These are phyloP conservation scores for Drosophila melanosoma DNA, from an alignment of 2,888 invertebrate species.

Conservation along the genomic window DNA sequence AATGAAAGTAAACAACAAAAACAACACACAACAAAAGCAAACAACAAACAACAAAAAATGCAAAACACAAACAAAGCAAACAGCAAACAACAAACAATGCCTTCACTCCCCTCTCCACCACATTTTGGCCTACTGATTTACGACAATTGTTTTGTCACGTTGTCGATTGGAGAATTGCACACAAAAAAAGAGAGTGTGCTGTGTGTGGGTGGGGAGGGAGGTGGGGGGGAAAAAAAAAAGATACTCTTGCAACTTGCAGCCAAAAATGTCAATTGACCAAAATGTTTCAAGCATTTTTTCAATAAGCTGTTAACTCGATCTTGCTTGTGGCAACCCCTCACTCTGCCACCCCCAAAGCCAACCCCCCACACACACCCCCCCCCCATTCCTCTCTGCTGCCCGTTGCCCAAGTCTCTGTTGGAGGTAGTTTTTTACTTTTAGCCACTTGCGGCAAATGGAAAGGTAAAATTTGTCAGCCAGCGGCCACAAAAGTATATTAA, in stretches of 20 bases:
- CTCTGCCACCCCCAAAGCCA: background rate
- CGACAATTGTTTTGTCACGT: slow-evolving; percentile 81
- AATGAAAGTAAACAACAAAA: slow-evolving; percentile 69
- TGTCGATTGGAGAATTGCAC: slow-evolving; percentile 54
- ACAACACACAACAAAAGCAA: slow-evolving; percentile 11
- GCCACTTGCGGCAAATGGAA: slow-evolving; percentile 9
- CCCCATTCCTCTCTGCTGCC: background rate
- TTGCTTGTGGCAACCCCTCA: background rate
- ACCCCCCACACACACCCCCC: background rate
- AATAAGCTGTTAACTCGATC: slow-evolving; percentile 71
- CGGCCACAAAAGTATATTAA: slow-evolving; percentile 2
- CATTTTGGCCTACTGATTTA: slow-evolving; percentile 70
- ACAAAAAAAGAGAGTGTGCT: background rate
- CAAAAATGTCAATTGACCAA: slow-evolving; percentile 77
- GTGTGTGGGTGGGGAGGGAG: background rate
- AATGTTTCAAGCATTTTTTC: slow-evolving; percentile 79
- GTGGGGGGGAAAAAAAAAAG: background rate
- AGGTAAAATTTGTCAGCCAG: slow-evolving; percentile 52
- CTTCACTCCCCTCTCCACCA: slow-evolving; percentile 9
- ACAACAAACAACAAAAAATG: slow-evolving; percentile 47
- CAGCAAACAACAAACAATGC: slow-evolving; percentile 31
- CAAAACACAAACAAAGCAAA: slow-evolving; percentile 33
- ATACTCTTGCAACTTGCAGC: slow-evolving; percentile 38
- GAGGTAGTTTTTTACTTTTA: slow-evolving; percentile 4
- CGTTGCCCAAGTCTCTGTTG: background rate